Evolutionary conservation across 2,888 invertebrate species (phyloP).

Genomic region (Stenodema calcarata): DNA sequence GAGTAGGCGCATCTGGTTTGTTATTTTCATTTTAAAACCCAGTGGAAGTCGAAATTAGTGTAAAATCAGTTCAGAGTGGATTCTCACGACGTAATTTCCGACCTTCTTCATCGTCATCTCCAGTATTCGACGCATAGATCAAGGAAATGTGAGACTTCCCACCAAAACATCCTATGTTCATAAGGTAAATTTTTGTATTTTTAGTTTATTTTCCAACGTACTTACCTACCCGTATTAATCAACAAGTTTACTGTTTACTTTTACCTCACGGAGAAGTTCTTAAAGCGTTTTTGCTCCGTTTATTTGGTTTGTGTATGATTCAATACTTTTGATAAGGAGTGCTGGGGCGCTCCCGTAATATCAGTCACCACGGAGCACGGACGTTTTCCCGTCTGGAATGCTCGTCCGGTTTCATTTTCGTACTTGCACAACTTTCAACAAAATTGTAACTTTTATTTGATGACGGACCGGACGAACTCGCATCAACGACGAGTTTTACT

Average conservation of each 20-base stretch:
- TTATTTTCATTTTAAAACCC: constrained; percentile 22
- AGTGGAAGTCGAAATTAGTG: background rate
- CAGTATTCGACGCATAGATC: background rate
- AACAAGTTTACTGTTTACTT: background rate
- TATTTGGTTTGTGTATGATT: background rate
- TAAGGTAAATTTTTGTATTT: constrained; percentile 14
- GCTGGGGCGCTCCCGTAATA: background rate
- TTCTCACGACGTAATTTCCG: background rate
- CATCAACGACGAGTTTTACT: no score
- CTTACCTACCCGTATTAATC: background rate
- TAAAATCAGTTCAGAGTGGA: background rate
- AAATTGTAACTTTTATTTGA: background rate
- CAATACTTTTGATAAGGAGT: background rate
- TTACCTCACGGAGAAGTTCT: background rate
- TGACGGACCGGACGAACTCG: no score
- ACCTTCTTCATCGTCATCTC: background rate
- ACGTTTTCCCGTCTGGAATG: background rate
- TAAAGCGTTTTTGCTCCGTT: background rate
- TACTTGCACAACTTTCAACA: background rate
- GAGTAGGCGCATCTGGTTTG: constrained; percentile 44
- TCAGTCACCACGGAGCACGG: background rate
- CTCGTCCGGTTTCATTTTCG: background rate
- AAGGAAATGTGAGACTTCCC: constrained; percentile 30
- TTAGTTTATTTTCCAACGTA: background rate
- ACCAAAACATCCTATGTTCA: constrained; percentile 13